phyloP scores from a whole-genome alignment of 1,140 invertebrate species.

The Calycopis cecrops region DNA sequence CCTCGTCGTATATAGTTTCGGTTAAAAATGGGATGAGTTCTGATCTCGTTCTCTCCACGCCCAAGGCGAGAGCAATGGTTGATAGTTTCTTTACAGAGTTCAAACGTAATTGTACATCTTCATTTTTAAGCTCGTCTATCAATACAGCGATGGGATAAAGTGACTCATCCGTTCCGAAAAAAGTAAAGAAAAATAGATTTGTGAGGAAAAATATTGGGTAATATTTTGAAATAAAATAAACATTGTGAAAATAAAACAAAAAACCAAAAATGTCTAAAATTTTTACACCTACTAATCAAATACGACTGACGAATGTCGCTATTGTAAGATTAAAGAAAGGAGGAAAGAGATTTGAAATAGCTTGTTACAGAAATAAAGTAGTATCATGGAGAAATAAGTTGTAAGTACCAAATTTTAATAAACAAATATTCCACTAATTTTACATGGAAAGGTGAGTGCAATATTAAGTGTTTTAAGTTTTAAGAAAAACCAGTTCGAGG shows the following conservation, averaged over 20 bases:
- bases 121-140: constrained; percentile 99
- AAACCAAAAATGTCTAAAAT: constrained; percentile 85
- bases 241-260: constrained; percentile 6
- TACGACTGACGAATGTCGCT: constrained; percentile 98
- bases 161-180: constrained; percentile 94
- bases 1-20: constrained; percentile 99
- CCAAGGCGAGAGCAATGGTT: constrained; percentile 97
- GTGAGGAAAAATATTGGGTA: no score
- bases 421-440: neutral
- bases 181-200: no score
- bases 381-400: constrained; percentile 94
- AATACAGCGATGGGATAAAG: constrained; percentile 99
- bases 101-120: constrained; percentile 97
- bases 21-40: constrained; percentile 99
- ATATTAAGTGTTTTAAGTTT: no score
- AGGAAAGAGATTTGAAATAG: constrained; percentile 99
- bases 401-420: constrained; percentile 35
- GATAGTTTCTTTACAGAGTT: constrained; percentile 99
- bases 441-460: no score
- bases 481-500: no score
- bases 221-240: no score
- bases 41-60: constrained; percentile 95
- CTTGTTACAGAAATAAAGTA: constrained; percentile 99
- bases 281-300: constrained; percentile 99
- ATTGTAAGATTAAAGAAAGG: constrained; percentile 98